Conservation (phyloP, 1,140 invertebrate species). For the Spodoptera frugiperda region DNA sequence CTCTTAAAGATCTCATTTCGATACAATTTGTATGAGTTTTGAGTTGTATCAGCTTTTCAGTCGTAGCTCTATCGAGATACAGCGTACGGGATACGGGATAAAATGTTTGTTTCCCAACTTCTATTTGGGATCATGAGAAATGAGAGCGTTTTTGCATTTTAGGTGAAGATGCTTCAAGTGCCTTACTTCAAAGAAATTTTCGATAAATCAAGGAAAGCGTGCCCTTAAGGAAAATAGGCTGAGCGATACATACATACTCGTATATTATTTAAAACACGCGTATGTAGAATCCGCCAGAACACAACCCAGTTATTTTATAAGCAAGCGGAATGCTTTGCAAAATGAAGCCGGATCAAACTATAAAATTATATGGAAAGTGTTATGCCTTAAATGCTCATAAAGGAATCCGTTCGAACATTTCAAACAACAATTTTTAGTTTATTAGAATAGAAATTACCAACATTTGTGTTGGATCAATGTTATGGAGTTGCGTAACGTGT, state of each 20-base stretch:
- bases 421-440: conserved; percentile 29
- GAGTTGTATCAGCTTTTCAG: conserved; percentile 38
- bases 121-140: conserved; percentile 36
- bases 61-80: not conserved
- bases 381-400: conserved; percentile 25
- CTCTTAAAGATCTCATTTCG: conserved; percentile 36
- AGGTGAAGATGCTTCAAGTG: conserved; percentile 36
- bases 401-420: conserved; percentile 19
- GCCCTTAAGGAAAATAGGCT: conserved; percentile 33
- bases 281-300: conserved; percentile 15
- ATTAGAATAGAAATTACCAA: conserved; percentile 19
- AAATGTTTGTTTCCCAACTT: conserved; percentile 42
- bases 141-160: conserved; percentile 42
- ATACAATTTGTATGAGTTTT: conserved; percentile 46
- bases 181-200: conserved; percentile 35
- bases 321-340: not conserved
- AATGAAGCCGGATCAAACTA: conserved; percentile 32
- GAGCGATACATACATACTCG: conserved; percentile 27
- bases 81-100: not conserved
- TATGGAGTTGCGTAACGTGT: conserved; percentile 16
- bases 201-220: conserved; percentile 37
- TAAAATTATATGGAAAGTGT: conserved; percentile 42
- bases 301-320: conserved; percentile 27
- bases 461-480: conserved; percentile 22
- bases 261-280: conserved; percentile 4